Percentiles rank a stretch among this genome's conserved stretches.
phyloP scores from a whole-genome alignment of 2,888 invertebrate genomes.

The Synergus laeviventris region DNA sequence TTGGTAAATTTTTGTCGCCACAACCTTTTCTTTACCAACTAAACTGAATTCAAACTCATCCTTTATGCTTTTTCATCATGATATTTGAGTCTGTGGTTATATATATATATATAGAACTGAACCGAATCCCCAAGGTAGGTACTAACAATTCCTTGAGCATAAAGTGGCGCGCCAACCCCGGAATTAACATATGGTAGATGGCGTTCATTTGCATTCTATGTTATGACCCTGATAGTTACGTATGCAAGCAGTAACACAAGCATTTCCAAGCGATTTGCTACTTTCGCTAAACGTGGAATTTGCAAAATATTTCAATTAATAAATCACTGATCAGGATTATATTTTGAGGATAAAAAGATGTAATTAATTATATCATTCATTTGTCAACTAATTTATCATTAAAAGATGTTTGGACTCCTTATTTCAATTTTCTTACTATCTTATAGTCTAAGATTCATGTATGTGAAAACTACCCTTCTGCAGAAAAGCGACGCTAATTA shows the following conservation, averaged over 20 bases:
- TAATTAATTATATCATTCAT: too few species aligned
- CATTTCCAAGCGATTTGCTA: background rate
- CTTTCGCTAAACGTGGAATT: background rate
- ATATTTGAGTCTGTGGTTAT: background rate
- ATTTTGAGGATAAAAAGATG: too few species aligned
- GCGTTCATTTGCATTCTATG: constrained; percentile 11
- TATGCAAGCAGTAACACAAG: constrained; percentile 1
- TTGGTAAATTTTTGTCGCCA: background rate
- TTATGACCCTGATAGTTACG: background rate
- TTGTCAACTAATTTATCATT: too few species aligned
- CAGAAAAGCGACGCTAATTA: too few species aligned
- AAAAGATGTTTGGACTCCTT: too few species aligned
- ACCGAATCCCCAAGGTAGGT: background rate
- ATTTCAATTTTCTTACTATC: too few species aligned
- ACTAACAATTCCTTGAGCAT: constrained; percentile 5
- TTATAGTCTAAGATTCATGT: too few species aligned
- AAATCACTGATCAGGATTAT: background rate
- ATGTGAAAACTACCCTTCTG: too few species aligned
- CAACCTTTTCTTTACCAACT: background rate
- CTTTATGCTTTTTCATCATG: background rate
- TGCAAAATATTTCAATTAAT: background rate
- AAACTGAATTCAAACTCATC: background rate
- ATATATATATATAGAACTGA: background rate
- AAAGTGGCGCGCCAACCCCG: background rate
- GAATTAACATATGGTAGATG: background rate